These are phyloP conservation scores for Phainopepla nitens DNA, from an alignment of 2,113 vertebrate species.

Conservation along the genomic window DNA sequence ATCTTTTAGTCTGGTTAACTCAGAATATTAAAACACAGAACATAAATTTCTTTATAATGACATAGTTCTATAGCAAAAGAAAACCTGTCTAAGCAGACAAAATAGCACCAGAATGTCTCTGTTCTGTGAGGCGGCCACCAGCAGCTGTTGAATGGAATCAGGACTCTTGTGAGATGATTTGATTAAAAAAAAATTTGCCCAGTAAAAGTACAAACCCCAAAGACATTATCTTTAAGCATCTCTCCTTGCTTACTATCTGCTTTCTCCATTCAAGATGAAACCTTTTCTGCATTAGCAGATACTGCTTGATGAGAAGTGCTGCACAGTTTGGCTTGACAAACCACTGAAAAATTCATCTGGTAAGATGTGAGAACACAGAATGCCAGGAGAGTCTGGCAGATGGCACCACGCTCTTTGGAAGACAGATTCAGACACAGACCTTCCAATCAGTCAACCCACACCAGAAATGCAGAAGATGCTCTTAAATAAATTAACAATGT, in stretches of 20 bases:
- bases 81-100: neutral
- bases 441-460: neutral
- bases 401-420: neutral
- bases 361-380: neutral
- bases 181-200: neutral
- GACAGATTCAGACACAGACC: neutral
- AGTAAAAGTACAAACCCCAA: neutral
- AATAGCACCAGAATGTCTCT: constrained; percentile 33
- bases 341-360: neutral
- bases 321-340: neutral
- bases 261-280: neutral
- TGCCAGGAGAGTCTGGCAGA: neutral
- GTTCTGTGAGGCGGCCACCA: neutral
- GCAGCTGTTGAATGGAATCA: neutral
- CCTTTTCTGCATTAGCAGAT: neutral
- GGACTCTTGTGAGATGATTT: neutral
- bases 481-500: neutral
- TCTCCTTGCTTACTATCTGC: neutral
- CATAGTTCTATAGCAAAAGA: neutral
- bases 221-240: neutral
- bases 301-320: neutral
- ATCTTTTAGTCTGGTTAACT: neutral
- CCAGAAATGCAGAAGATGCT: neutral
- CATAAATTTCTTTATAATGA: neutral
- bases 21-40: neutral